Percentiles rank a stretch among this genome's conserved stretches.
phyloP scores from a whole-genome alignment of 37 sponge, comb jelly and placozoan species.

The Agelas oroides region DNA sequence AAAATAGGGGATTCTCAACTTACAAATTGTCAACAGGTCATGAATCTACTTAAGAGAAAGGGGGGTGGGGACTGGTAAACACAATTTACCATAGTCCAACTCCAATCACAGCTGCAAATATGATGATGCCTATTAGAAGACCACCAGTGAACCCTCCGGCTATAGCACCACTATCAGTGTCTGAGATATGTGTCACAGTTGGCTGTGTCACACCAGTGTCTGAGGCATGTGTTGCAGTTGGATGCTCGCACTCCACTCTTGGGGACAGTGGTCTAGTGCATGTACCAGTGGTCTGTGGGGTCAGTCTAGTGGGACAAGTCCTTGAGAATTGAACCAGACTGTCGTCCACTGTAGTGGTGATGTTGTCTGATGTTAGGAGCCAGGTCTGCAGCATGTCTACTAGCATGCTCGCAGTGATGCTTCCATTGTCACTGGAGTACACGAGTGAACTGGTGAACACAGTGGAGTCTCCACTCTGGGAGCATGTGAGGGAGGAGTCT shows the following conservation, averaged over 20 bases:
- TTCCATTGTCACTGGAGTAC: neutral
- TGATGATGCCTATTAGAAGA: neutral
- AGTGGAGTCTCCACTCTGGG: neutral
- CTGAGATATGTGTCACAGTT: too few species aligned
- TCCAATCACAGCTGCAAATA: neutral
- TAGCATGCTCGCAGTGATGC: constrained; percentile 1
- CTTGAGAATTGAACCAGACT: neutral
- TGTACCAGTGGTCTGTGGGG: neutral
- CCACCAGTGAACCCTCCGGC: neutral
- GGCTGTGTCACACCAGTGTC: too few species aligned
- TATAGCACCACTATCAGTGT: neutral
- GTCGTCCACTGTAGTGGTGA: neutral
- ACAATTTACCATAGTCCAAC: neutral
- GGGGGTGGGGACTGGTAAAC: too few species aligned
- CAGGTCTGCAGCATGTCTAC: constrained; percentile 11
- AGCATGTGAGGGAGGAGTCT: neutral
- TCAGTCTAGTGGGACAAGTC: neutral
- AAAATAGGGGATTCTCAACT: too few species aligned
- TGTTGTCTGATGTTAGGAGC: neutral
- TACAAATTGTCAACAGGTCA: too few species aligned
- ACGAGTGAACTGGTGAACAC: neutral
- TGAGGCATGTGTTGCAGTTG: too few species aligned
- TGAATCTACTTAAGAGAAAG: too few species aligned
- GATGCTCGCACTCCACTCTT: too few species aligned
- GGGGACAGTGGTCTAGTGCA: too few species aligned